Base-by-base conservation (phyloP, 37 sponge, comb jelly and placozoan genomes). In the Oopsacas minuta region DNA sequence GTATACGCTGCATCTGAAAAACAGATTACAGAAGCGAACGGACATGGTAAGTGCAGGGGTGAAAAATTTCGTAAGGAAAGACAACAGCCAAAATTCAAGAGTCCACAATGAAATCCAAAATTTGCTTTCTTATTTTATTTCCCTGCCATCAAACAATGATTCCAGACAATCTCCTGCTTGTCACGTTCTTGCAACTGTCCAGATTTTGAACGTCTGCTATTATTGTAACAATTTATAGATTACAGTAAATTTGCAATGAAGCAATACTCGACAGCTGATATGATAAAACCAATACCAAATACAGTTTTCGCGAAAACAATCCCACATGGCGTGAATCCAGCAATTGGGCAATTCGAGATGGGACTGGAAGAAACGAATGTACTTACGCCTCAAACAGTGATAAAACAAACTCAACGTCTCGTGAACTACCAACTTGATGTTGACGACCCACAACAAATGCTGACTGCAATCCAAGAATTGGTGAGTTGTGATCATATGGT, bases 401-500 rank as follows among this genome's bases (percentile, higher is more conserved):
- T 61, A 61, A 61, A 61, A n/a, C 75, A 61, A 12, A 61, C 75
- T 3, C 75, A 61, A 61, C 75, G 75, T 25, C 30, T 61, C 28
- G 75, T 61, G 1, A 61, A 61, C 75, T 61, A 61, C 75, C 20
- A n/a, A n/a, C 75, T 61, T 12, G 75, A 61, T 61, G 30, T 61
- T n/a, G 75, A 61, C 28, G 75, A 61, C 30, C 75, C 75, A 25
- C 75, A 61, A n/a, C 75, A 61, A 61, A 61, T 61, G 75, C 22
- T 61, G 7, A 61, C 75, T 25, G 75, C 75, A 25, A 61, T 61
- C 7, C 75, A 61, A 12, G 75, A 61, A 61, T 61, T 61, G 75
- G 75, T 61, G 22, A 61, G 75, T 61, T 61, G 7, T n/a, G n/a
- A n/a, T n/a, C n/a, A n/a, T n/a, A n/a, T n/a, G n/a, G n/a, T n/a